Evolutionary conservation across 2,888 invertebrate species (phyloP).

Genomic region (Parnassius orleans): DNA sequence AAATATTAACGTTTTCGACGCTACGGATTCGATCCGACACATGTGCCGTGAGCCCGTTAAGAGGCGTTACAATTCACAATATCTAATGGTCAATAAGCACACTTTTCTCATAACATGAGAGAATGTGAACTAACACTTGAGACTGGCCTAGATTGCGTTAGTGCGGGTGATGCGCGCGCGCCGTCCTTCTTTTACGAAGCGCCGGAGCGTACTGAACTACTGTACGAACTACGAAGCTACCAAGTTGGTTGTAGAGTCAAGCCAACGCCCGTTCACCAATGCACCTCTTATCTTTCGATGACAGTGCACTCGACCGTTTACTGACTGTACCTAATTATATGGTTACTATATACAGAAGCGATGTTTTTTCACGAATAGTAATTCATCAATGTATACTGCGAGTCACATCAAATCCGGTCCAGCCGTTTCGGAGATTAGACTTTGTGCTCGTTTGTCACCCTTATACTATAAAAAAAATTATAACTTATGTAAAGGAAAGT

Average conservation of each 20-base stretch:
- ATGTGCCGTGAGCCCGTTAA: conserved; percentile 30
- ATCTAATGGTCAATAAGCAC: conserved; percentile 51
- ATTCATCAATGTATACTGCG: conserved; percentile 6
- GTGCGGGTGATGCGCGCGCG: conserved; percentile 60
- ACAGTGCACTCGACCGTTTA: conserved; percentile 54
- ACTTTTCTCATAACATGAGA: conserved; percentile 58
- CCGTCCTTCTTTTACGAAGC: conserved; percentile 60
- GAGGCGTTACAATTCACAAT: conserved; percentile 46
- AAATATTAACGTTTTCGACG: conserved; percentile 47
- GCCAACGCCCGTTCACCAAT: conserved; percentile 75
- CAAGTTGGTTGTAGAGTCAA: conserved; percentile 31
- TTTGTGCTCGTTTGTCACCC: too few species aligned
- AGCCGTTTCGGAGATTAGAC: too few species aligned
- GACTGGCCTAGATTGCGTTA: conserved; percentile 58
- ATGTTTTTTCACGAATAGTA: conserved; percentile 17
- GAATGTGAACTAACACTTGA: conserved; percentile 62
- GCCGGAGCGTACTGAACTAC: conserved; percentile 58
- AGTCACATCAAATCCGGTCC: too few species aligned
- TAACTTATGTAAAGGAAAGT: too few species aligned
- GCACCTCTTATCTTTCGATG: conserved; percentile 73
- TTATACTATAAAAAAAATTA: background rate
- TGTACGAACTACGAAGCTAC: too few species aligned
- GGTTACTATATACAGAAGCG: conserved; percentile 40
- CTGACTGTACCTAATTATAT: conserved; percentile 55
- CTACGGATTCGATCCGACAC: conserved; percentile 47